These are phyloP conservation scores for Alethe diademata DNA, from an alignment of 2,113 vertebrate species.

Conservation along the genomic window DNA sequence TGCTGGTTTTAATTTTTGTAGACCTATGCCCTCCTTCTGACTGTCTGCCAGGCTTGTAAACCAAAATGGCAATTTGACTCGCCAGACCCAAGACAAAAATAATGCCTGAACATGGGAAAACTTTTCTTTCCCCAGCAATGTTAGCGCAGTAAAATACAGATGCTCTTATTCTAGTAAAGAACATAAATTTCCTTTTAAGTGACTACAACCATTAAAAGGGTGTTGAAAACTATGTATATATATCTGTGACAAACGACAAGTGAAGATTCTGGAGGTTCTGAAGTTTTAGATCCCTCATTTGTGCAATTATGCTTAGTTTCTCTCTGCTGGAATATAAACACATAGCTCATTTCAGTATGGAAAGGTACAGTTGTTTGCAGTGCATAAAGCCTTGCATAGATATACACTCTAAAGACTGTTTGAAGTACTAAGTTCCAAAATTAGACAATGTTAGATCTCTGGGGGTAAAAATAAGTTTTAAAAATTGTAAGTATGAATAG, in stretches of 20 bases:
- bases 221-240: not conserved
- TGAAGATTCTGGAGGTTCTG: not conserved
- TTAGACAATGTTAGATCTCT: not conserved
- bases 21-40: not conserved
- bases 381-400: not conserved
- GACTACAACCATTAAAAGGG: not conserved
- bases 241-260: not conserved
- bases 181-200: not conserved
- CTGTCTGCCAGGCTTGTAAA: not conserved
- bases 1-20: constrained; percentile 10
- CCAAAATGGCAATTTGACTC: constrained; percentile 25
- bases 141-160: not conserved
- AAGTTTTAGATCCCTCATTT: not conserved
- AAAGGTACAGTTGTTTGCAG: not conserved
- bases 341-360: not conserved
- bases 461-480: not conserved
- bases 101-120: constrained; percentile 15
- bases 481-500: not conserved
- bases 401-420: not conserved
- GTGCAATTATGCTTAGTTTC: not conserved
- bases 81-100: not conserved
- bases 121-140: not conserved
- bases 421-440: not conserved
- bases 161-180: not conserved
- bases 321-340: not conserved